Evolutionary conservation across 1,140 invertebrate genomes (phyloP).

Genomic region (Zaprionus taronus): DNA sequence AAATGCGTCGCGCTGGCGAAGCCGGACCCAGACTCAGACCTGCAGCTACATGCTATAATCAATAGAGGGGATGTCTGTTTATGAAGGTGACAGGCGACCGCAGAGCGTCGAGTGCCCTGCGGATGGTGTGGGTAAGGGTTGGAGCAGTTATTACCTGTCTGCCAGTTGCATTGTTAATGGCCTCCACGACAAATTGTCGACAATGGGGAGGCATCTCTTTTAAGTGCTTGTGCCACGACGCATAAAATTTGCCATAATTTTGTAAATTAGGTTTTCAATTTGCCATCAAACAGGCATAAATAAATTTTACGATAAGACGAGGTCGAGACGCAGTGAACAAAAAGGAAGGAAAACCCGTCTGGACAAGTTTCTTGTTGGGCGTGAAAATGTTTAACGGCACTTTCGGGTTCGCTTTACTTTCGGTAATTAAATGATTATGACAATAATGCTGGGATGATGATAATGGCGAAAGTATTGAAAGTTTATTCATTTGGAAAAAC

Average conservation of each 20-base stretch:
- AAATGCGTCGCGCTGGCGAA: not conserved
- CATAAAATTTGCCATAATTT: constrained; percentile 67
- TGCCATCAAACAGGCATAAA: constrained; percentile 41
- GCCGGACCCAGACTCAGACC: not conserved
- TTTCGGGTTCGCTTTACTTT: constrained; percentile 3
- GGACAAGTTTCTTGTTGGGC: constrained; percentile 20
- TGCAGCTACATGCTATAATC: not conserved
- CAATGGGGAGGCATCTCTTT: constrained; percentile 37
- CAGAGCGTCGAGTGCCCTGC: constrained; percentile 3
- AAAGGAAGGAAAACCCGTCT: constrained; percentile 7
- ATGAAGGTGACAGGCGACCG: constrained; percentile 11
- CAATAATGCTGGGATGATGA: constrained; percentile 4
- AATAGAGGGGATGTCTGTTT: not conserved
- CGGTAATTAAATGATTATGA: constrained; percentile 47
- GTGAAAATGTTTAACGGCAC: constrained; percentile 32
- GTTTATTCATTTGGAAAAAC: not conserved
- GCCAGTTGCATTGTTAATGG: constrained; percentile 59
- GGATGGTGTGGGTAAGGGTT: constrained; percentile 9
- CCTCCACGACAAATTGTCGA: constrained; percentile 32
- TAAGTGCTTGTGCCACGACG: constrained; percentile 49
- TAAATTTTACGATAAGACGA: constrained; percentile 43
- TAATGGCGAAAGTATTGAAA: constrained; percentile 15
- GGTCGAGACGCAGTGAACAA: not conserved
- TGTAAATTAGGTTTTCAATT: constrained; percentile 74
- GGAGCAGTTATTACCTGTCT: constrained; percentile 67